Evolutionary conservation across 2,888 invertebrate genomes (phyloP).

Genomic region (Marronus borbonicus): DNA sequence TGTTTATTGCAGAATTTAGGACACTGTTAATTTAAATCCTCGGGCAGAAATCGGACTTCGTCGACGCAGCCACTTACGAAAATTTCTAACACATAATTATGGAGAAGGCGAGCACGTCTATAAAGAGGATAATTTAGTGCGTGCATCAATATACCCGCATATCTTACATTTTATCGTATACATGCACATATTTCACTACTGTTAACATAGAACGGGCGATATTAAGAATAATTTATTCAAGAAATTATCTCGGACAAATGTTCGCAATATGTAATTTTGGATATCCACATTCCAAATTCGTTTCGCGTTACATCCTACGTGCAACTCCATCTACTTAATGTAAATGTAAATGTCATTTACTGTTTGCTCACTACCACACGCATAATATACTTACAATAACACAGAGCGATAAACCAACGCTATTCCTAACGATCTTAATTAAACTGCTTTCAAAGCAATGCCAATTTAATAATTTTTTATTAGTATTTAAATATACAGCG

Average conservation of each 20-base stretch:
- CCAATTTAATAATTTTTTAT: too few relatives aligned
- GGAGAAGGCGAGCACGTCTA: constrained; percentile 10
- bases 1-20: constrained; percentile 7
- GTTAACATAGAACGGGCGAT: constrained; percentile 5
- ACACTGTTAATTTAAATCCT: constrained; percentile 21
- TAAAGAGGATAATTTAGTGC: not conserved
- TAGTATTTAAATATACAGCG: too few relatives aligned
- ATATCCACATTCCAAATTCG: constrained; percentile 18
- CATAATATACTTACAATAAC: not conserved
- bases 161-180: constrained; percentile 27
- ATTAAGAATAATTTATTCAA: constrained; percentile 21
- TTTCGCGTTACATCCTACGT: constrained; percentile 4
- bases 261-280: constrained; percentile 10
- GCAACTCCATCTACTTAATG: not conserved
- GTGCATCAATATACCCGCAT: constrained; percentile 23
- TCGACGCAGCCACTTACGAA: not conserved
- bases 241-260: constrained; percentile 30
- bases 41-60: not conserved
- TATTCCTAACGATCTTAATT: too few relatives aligned
- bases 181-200: constrained; percentile 1
- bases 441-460: too few relatives aligned
- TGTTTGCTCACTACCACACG: not conserved
- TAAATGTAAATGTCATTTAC: not conserved
- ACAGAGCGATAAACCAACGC: too few relatives aligned
- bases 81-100: constrained; percentile 24